Percentiles rank a stretch among this genome's conserved stretches.
Conservation (phyloP, 1,140 invertebrate genomes). For the Nixonia krombeini region DNA sequence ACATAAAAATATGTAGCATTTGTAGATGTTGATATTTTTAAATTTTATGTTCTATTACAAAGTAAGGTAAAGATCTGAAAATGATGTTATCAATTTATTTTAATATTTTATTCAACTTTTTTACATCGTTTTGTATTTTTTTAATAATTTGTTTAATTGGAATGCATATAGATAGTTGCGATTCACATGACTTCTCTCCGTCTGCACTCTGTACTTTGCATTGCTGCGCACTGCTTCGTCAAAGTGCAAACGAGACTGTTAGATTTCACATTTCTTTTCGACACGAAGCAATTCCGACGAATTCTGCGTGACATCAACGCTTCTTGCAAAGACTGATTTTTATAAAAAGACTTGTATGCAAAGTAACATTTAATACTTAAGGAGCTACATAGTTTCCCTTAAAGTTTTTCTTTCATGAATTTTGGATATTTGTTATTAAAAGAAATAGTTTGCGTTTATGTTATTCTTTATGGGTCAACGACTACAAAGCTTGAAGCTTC, state of each 20-base stretch:
- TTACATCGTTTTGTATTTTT: neutral
- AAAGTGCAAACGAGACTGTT: conserved; percentile 16
- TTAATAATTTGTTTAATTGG: conserved; percentile 26
- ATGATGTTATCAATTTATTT: neutral
- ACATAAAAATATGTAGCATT: too few species aligned
- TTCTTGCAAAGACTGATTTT: conserved; percentile 24
- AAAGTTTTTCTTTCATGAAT: too few species aligned
- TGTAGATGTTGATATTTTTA: too few species aligned
- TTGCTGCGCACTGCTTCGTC: conserved; percentile 53
- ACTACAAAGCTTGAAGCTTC: too few species aligned
- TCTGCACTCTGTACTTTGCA: conserved; percentile 46
- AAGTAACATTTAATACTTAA: neutral
- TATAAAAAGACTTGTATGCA: neutral
- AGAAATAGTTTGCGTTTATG: too few species aligned
- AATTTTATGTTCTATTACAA: too few species aligned
- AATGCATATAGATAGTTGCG: conserved; percentile 36
- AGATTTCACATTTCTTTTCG: conserved; percentile 9
- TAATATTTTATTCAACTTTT: too few species aligned
- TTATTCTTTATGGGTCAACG: too few species aligned
- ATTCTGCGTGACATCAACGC: neutral
- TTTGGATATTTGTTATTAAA: too few species aligned
- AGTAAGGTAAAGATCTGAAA: too few species aligned
- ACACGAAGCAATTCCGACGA: neutral
- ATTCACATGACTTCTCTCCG: conserved; percentile 32
- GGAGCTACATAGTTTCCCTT: too few species aligned